Conservation (phyloP, 2,113 vertebrate genomes). For the Poicephalus meyeri region DNA sequence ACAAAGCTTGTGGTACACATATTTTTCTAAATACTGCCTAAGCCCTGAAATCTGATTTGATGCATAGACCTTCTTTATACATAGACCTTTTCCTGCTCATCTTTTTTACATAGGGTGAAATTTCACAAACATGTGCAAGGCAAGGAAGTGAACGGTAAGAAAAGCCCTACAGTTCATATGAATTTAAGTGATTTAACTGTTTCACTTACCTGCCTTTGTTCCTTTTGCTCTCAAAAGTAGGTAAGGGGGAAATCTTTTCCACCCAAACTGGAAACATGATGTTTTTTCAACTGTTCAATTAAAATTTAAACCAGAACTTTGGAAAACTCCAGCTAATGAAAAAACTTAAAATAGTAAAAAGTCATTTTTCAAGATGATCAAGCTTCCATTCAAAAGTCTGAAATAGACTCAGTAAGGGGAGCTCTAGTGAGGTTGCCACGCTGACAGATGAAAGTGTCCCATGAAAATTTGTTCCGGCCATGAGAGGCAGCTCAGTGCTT, state of each 20-base stretch:
- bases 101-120: neutral
- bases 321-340: neutral
- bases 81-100: neutral
- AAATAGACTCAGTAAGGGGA: neutral
- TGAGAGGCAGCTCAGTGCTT: neutral
- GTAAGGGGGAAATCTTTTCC: neutral
- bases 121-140: neutral
- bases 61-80: neutral
- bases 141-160: neutral
- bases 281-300: neutral
- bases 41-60: neutral
- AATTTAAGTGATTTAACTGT: neutral
- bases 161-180: neutral
- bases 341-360: neutral
- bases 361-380: neutral
- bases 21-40: neutral
- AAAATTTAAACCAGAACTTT: neutral
- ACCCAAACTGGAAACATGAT: neutral
- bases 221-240: rapidly evolving
- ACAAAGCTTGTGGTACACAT: neutral
- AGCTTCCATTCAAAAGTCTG: neutral
- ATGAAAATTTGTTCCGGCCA: neutral
- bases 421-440: neutral
- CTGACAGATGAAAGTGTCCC: neutral
- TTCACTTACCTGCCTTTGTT: neutral